A percentile compares a stretch with the other conserved stretches of the same genome.
phyloP scores from a whole-genome alignment of 1,140 invertebrate species.

The Saccostrea echinata region DNA sequence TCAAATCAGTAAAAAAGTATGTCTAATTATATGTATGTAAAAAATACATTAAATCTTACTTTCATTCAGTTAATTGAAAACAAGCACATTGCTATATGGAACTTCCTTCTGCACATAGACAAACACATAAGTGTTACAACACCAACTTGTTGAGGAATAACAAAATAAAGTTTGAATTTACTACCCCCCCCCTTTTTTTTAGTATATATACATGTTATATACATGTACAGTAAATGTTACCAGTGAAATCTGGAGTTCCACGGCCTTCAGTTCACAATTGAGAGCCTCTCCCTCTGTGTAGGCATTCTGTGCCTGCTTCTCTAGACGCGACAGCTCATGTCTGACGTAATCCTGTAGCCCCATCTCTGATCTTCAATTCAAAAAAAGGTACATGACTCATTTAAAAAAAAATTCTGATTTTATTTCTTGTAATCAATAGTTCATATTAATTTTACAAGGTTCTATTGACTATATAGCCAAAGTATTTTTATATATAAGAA shows the following conservation, averaged over 20 bases:
- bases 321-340: slow-evolving; percentile 56
- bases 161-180: too few species aligned
- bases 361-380: slow-evolving; percentile 9
- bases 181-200: too few species aligned
- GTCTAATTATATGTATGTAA: not conserved
- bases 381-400: too few species aligned
- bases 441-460: too few species aligned
- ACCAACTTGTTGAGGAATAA: too few species aligned
- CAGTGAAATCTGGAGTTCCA: slow-evolving; percentile 59
- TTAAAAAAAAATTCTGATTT: too few species aligned
- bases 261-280: slow-evolving; percentile 59
- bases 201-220: too few species aligned
- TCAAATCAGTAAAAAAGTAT: not conserved
- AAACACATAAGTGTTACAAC: too few species aligned
- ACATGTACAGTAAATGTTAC: slow-evolving; percentile 29
- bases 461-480: too few species aligned
- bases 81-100: not conserved
- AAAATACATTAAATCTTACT: not conserved
- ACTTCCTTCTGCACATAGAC: not conserved
- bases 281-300: slow-evolving; percentile 57
- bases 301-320: slow-evolving; percentile 54
- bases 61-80: not conserved
- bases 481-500: too few species aligned
- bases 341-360: slow-evolving; percentile 52
- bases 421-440: too few species aligned